Conservation (phyloP, 2,888 invertebrate species). For the Megastigmus dorsalis region DNA sequence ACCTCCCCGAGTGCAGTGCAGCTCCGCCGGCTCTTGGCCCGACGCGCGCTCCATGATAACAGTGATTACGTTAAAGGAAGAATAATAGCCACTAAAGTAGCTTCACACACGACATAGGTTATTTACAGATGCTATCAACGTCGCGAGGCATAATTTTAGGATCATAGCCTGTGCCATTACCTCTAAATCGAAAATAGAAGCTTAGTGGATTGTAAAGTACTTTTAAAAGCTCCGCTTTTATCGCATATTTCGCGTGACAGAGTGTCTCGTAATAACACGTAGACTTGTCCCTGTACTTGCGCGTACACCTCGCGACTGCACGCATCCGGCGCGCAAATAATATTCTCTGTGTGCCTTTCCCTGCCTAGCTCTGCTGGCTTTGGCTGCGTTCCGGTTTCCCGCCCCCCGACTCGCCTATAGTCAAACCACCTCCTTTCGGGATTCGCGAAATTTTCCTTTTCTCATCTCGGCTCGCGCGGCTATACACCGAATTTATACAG, state of each 20-base stretch:
- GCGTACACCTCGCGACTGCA: too few species aligned
- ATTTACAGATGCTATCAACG: slow-evolving; percentile 49
- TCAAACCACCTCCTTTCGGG: too few species aligned
- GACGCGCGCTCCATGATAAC: slow-evolving; percentile 27
- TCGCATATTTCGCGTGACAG: not conserved
- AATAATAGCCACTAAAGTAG: slow-evolving; percentile 51
- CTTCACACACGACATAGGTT: slow-evolving; percentile 38
- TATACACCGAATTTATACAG: too few species aligned
- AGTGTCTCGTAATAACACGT: slow-evolving; percentile 2
- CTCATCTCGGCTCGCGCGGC: too few species aligned
- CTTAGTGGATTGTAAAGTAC: slow-evolving; percentile 31
- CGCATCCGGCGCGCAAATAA: too few species aligned
- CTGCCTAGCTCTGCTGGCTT: too few species aligned
- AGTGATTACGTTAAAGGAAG: slow-evolving; percentile 50
- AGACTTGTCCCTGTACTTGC: too few species aligned
- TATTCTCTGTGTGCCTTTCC: too few species aligned
- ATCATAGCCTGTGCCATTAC: slow-evolving; percentile 37
- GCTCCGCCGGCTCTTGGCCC: not conserved
- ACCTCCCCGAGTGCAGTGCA: too few species aligned
- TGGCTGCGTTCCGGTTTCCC: too few species aligned
- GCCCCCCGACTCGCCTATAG: too few species aligned
- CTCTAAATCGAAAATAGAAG: slow-evolving; percentile 48
- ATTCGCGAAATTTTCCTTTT: too few species aligned
- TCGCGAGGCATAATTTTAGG: slow-evolving; percentile 44
- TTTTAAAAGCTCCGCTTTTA: slow-evolving; percentile 35